These are phyloP conservation scores for Pollenia angustigena DNA, from an alignment of 2,888 invertebrate genomes.

Conservation along the genomic window DNA sequence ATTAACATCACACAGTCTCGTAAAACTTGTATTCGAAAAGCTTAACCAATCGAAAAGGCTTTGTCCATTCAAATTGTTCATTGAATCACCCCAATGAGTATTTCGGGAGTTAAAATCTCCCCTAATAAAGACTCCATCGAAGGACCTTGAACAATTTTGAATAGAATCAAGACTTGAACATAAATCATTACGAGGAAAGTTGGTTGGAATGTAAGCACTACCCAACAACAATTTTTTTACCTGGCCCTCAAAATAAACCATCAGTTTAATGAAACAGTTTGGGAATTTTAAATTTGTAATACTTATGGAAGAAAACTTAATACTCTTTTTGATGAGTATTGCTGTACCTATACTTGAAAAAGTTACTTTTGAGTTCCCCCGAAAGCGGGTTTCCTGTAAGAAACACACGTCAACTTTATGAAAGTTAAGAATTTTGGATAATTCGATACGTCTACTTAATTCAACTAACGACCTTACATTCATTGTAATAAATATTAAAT, in stretches of 20 bases:
- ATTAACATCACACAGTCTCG: not conserved
- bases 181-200: not conserved
- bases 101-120: slow-evolving; percentile 38
- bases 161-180: not conserved
- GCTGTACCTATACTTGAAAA: slow-evolving; percentile 1
- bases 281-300: slow-evolving; percentile 5
- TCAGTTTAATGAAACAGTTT: not conserved
- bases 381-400: too few species aligned
- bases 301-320: not conserved
- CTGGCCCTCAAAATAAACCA: too few species aligned
- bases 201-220: slow-evolving; percentile 17
- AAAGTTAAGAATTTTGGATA: slow-evolving; percentile 2
- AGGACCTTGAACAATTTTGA: not conserved
- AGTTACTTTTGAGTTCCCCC: too few species aligned
- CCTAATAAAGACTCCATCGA: slow-evolving; percentile 31
- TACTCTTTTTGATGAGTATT: not conserved
- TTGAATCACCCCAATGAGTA: not conserved
- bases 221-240: too few species aligned
- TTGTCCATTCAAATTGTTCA: not conserved
- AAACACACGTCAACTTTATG: not conserved
- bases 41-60: not conserved
- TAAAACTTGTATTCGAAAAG: not conserved
- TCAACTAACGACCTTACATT: slow-evolving; percentile 18
- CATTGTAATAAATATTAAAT: not conserved
- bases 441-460: slow-evolving; percentile 15